Evolutionary conservation across 1,140 invertebrate species (phyloP).

Genomic region (Ceratitis capitata): DNA sequence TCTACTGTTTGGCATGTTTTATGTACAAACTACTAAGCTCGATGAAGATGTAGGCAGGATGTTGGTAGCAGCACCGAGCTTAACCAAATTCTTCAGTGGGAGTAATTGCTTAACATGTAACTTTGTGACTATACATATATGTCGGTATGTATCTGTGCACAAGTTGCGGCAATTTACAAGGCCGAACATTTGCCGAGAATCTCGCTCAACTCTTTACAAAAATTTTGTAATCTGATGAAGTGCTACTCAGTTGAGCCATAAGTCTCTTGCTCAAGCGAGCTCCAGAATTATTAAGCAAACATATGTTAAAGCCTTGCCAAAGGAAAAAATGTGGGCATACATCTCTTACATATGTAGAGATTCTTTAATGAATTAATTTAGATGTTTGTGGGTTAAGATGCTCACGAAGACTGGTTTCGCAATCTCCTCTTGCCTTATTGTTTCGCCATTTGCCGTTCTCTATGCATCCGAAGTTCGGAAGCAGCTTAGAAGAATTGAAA

Average conservation of each 20-base stretch:
- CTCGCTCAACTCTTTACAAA: not conserved
- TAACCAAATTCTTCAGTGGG: not conserved
- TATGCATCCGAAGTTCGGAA: too few relatives aligned
- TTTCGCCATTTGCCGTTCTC: too few relatives aligned
- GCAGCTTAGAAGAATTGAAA: too few relatives aligned
- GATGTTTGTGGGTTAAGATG: too few relatives aligned
- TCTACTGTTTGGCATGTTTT: not conserved
- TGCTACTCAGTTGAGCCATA: not conserved
- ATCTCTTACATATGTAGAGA: too few relatives aligned
- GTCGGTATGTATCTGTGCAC: too few relatives aligned
- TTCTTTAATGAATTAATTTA: too few relatives aligned
- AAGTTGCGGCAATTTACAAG: too few relatives aligned
- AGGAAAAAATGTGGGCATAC: too few relatives aligned
- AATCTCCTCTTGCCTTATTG: too few relatives aligned
- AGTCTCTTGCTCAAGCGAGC: not conserved
- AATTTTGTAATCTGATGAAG: not conserved
- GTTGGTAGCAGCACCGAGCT: not conserved
- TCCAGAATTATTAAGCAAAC: not conserved
- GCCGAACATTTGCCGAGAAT: not conserved
- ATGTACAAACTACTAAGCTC: not conserved
- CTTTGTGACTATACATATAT: not conserved
- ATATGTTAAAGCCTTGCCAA: too few relatives aligned
- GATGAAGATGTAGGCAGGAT: not conserved
- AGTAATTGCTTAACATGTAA: not conserved
- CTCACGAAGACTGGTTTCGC: too few relatives aligned